Base-by-base conservation (phyloP, 2,797 vertebrate species). In the Acanthurus leucopareius region DNA sequence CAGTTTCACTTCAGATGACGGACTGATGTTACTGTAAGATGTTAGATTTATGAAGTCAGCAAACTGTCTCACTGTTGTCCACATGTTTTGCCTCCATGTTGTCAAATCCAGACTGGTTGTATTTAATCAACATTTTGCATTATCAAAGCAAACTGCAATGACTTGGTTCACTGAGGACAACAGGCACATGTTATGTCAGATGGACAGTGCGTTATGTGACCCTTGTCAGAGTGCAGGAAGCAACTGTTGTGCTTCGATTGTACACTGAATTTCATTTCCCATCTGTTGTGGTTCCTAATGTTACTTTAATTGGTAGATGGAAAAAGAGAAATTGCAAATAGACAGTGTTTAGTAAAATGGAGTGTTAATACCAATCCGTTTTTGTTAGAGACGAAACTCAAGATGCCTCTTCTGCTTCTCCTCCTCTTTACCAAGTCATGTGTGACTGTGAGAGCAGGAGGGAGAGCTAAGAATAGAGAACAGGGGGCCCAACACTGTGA, bases 391-490 rank as follows among this genome's bases (percentile, higher is more conserved):
- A 64, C 61, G 58, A 86, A 82, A 45, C 73, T 68, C 20, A 54
- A 79, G 75, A 65, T 82, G 66, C 52, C 44, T 87, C 65, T 59
- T 83, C 69, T 85, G 19, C 69, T 80, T 86, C 84, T 82, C 54
- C 67, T 80, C 72, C 75, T 86, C 80, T 74, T 53, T 83, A 86
- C 75, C 85, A 74, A 80, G 70, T 84, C 86, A 91, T 87, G 87
- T 92, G 91, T 93, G 91, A 90, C 87, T 86, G 86, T 54, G 77
- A 86, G 83, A 89, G 87, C 89, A 90, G 86, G 85, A 86, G 86
- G 80, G 69, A 90, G 79, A 88, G 84, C 91, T 91, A 92, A 93
- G 85, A 92, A 92, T 92, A 93, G 90, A 86, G 86, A 82, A 78
- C 44, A 87, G 77, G 80, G 82, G 84, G 88, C 82, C 79, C 81